Evolutionary conservation across 1,140 invertebrate species (phyloP), one percentile per base, ranked within the genome.

Genomic region (Heterodera carotae): DNA sequence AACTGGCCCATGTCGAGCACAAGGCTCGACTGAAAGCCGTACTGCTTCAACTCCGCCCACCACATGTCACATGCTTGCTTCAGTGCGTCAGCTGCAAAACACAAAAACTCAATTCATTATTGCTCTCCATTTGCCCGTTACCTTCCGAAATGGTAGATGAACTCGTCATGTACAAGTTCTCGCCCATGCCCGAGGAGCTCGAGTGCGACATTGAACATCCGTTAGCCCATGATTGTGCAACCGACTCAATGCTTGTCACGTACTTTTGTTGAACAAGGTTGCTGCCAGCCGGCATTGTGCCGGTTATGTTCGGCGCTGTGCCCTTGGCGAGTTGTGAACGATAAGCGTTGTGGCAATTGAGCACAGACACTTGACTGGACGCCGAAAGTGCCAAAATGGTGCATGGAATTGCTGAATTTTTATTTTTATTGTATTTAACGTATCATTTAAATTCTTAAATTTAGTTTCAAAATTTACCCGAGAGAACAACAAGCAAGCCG

Each of bases 61-160:
- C 74, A 75, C 29, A 31, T 31, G 22, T 75, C 33, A 22, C 33
- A 25, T 29, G 53, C 69, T 27, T 36, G 27, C 10, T 75, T n/a
- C 66, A 75, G 43, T 6, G 71, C 74, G 34, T n/a, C 34, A 53
- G 74, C 74, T 75, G 2, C n/a, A 69, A n/a, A n/a, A 10, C 18
- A n/a, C n/a, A 12, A 56, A 12, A 12, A 56, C 10, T 56, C 53
- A 56, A 56, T 56, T 56, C 10, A 56, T 12, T 12, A 56, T 12
- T 56, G n/a, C 10, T 12, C 10, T n/a, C 53, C 53, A 56, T 12
- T 12, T 56, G 10, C n/a, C 10, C 53, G 10, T 25, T 25, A 68
- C 69, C 8, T 70, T 39, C 36, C 10, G 69, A 33, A 29, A 70
- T 29, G 3, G 25, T 59, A 0, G 69, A 29, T 12, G 29, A 36